Conservation (phyloP, 2,113 vertebrate genomes). For the Gallinago media region DNA sequence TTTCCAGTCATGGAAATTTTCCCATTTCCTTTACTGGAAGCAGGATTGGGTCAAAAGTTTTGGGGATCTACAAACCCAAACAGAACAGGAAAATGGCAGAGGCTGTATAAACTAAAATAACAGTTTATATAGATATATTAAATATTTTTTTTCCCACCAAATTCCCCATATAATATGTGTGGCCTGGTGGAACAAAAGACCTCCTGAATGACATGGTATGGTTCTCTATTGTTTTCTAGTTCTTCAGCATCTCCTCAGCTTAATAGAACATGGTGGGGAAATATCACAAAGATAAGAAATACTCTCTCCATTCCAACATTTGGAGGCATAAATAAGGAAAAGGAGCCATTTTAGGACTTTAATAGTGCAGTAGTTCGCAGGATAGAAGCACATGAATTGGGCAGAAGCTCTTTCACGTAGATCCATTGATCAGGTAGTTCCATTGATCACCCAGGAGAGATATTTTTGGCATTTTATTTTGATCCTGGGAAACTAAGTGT, state of each 20-base stretch:
- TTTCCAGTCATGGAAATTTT: not conserved
- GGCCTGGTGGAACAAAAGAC: not conserved
- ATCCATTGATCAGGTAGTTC: not conserved
- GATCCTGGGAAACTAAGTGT: not conserved
- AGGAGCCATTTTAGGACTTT: not conserved
- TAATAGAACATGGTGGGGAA: accelerated
- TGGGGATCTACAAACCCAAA: not conserved
- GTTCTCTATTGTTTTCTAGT: not conserved
- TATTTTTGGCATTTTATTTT: not conserved
- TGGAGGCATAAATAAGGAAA: not conserved
- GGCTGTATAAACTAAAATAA: not conserved
- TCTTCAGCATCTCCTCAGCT: not conserved
- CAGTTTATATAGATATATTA: not conserved
- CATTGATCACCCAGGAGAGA: not conserved
- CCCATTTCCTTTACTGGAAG: not conserved
- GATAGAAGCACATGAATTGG: not conserved
- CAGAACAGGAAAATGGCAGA: not conserved
- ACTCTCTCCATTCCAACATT: not conserved
- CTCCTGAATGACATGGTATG: not conserved
- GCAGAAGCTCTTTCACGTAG: not conserved
- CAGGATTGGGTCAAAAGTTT: not conserved
- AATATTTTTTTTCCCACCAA: not conserved
- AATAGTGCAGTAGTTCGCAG: not conserved
- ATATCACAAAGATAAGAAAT: not conserved
- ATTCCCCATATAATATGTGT: not conserved